Evolutionary conservation across 92 coral and sea anemone species (phyloP), one percentile per base, ranked within the genome.

Genomic region (Montipora capitata): DNA sequence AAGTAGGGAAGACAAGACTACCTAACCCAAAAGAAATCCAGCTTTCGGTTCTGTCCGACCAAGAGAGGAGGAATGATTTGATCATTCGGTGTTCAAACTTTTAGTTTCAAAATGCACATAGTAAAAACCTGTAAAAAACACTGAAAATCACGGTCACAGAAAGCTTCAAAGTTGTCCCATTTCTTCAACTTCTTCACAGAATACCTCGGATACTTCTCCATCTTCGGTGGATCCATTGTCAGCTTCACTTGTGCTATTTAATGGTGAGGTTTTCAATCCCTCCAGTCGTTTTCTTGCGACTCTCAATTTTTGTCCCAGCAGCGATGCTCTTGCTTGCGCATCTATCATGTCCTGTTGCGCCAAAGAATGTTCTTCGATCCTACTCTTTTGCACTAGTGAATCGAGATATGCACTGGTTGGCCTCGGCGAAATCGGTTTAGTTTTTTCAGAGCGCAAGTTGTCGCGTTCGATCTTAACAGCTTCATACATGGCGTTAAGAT

Each of bases 231-330:
- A 49, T 8, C 12, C 61, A 16, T 6, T 17, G 2, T 45, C 52
- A 48, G 52, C 62, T 10, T 45, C 59, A 17, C 77, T 49, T 48
- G 17, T 40, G 18, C 68, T 82, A 2, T 27, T 10, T 72, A 72
- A 49, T 8, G 80, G 62, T 41, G 38, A 14, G 9, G 78, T 58
- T 49, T 58, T 83, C 16, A 83, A 59, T 9, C 87, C 79, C 35
- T 83, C 87, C n/a, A 83, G 58, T 16, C 87, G 79, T 39, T 42
- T 80, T 17, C 87, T 61, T 4, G 87, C 87, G 41, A 58, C 43
- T 17, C 54, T 83, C 2, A 83, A 59, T 72, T 83, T 83, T 27
- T 83, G 58, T n/a, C 74, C 87, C 6, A 83, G 80, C 12, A 59
- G 72, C 72, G 74, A 40, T 20, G 87, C 87, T 16, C 49, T 72